Evolutionary conservation across 2,113 vertebrate species (phyloP).

Genomic region (Dissostichus mawsoni): DNA sequence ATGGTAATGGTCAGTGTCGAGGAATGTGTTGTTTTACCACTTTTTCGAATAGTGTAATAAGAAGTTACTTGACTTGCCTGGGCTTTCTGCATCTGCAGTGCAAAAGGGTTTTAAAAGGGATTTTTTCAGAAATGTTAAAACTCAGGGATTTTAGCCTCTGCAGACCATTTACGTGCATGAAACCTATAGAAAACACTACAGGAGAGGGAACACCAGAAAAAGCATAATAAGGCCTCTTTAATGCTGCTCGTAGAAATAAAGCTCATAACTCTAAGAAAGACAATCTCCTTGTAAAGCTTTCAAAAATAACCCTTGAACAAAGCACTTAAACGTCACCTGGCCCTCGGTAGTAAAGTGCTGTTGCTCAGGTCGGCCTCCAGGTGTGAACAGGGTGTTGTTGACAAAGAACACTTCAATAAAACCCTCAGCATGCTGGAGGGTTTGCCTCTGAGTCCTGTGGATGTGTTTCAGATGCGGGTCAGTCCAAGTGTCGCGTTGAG

Average conservation of each 20-base stretch:
- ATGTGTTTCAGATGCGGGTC: constrained; percentile 87
- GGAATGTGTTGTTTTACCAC: constrained; percentile 47
- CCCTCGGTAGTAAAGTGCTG: constrained; percentile 10
- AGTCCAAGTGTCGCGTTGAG: constrained; percentile 94
- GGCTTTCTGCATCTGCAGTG: neutral
- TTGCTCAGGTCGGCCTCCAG: neutral
- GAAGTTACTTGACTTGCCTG: neutral
- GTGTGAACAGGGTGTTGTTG: constrained; percentile 38
- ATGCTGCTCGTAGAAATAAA: neutral
- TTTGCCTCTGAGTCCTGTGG: constrained; percentile 30
- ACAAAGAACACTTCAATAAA: constrained; percentile 23
- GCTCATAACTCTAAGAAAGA: neutral
- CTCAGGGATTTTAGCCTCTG: no score
- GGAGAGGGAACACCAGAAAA: no score
- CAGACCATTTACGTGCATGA: no score
- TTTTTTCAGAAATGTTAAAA: neutral
- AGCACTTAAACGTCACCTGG: neutral
- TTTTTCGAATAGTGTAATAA: neutral
- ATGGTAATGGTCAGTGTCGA: constrained; percentile 24
- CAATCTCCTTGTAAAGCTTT: neutral
- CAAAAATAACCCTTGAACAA: constrained; percentile 19
- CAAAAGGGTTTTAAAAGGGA: neutral
- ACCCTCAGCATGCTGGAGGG: neutral
- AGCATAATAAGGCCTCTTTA: no score
- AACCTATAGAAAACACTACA: no score